A percentile compares a stretch with the other conserved stretches of the same genome.
These are phyloP conservation scores for Sceloporus undulatus DNA, from an alignment of 2,113 vertebrate genomes.

Conservation along the genomic window DNA sequence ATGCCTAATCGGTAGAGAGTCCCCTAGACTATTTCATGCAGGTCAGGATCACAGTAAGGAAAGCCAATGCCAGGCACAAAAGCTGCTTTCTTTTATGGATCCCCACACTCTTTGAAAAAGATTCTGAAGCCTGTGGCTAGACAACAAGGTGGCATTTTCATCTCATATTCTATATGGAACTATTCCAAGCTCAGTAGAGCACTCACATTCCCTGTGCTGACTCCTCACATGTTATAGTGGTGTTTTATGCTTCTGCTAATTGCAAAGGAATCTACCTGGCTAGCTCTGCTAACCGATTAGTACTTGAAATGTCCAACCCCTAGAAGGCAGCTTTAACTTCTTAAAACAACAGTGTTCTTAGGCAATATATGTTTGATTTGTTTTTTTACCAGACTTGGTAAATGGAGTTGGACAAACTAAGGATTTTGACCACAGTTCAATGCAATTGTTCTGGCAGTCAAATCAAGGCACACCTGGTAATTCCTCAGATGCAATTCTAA, in stretches of 20 bases:
- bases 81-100: no score
- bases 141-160: neutral
- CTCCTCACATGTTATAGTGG: neutral
- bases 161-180: neutral
- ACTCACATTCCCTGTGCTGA: neutral
- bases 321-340: neutral
- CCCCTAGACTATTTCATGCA: no score
- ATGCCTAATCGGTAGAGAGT: neutral
- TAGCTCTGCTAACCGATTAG: neutral
- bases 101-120: no score
- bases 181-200: neutral
- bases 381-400: no score
- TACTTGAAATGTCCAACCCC: neutral
- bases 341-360: neutral
- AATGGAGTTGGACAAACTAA: fast-evolving
- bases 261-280: neutral
- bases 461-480: neutral
- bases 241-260: neutral
- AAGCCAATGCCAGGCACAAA: no score
- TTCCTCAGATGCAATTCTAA: neutral
- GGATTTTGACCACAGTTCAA: fast-evolving
- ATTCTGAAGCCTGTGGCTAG: neutral
- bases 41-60: neutral
- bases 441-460: fast-evolving
- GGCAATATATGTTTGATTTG: neutral